phyloP scores from a whole-genome alignment of 2,888 invertebrate genomes.

The Ochlodes sylvanus region DNA sequence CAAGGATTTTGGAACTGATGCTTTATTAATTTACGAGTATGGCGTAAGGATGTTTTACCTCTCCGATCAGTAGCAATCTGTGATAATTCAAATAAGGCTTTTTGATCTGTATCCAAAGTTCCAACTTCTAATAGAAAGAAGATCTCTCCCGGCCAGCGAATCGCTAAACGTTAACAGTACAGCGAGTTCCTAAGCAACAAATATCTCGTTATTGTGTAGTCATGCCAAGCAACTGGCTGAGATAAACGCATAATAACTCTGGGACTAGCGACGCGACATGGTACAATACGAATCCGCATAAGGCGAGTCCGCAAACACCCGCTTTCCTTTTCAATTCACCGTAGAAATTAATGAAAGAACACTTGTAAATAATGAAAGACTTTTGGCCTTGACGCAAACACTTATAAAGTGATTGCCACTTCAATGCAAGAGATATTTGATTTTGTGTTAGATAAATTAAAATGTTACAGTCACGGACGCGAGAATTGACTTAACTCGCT shows the following conservation, averaged over 20 bases:
- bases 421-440: slow-evolving; percentile 5
- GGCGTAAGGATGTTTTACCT: no score
- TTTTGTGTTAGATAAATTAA: background rate
- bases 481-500: no score
- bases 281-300: slow-evolving; percentile 23
- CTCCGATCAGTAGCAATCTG: no score
- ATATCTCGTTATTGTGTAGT: slow-evolving; percentile 20
- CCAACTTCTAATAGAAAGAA: no score
- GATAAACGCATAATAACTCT: slow-evolving; percentile 28
- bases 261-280: slow-evolving; percentile 8
- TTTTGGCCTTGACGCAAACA: background rate
- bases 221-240: slow-evolving; percentile 26
- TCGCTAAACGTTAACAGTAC: background rate
- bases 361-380: background rate
- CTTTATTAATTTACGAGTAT: no score
- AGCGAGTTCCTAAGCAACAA: background rate
- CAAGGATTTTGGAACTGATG: no score
- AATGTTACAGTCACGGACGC: no score
- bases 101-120: no score
- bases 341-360: slow-evolving; percentile 1
- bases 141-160: background rate
- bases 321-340: slow-evolving; percentile 27
- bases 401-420: background rate
- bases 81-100: no score
- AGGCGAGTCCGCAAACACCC: slow-evolving; percentile 6